Evolutionary conservation across 1,140 invertebrate genomes (phyloP).

Genomic region (Drosophila parabipectinata): DNA sequence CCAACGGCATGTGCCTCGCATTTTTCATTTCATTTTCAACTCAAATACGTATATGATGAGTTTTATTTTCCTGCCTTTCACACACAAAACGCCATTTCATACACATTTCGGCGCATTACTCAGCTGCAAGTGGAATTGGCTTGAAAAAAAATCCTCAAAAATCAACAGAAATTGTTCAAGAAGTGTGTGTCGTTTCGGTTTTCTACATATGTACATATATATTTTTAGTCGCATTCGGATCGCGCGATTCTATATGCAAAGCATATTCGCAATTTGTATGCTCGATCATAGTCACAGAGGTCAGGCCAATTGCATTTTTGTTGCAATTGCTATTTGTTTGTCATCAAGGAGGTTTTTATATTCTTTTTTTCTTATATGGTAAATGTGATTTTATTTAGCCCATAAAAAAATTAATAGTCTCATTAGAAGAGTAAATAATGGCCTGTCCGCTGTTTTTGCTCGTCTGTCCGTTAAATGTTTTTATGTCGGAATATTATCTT

Average conservation of each 20-base stretch:
- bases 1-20: conserved; percentile 59
- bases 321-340: conserved; percentile 17
- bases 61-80: conserved; percentile 19
- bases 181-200: background rate
- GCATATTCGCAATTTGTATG: conserved; percentile 45
- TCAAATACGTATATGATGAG: conserved; percentile 10
- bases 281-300: conserved; percentile 24
- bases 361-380: too few relatives aligned
- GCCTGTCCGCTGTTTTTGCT: too few relatives aligned
- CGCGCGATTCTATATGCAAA: conserved; percentile 60
- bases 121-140: conserved; percentile 52
- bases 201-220: background rate
- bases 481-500: too few relatives aligned
- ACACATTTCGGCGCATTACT: conserved; percentile 68
- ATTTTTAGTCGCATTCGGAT: conserved; percentile 45
- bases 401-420: too few relatives aligned
- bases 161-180: conserved; percentile 21
- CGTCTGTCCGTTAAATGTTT: too few relatives aligned
- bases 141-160: conserved; percentile 55
- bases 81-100: background rate
- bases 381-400: too few relatives aligned
- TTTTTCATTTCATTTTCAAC: conserved; percentile 60
- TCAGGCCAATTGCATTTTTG: conserved; percentile 20
- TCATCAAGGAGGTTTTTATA: conserved; percentile 4
- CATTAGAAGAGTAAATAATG: too few relatives aligned